These are phyloP conservation scores for Cynoglossus semilaevis DNA, from an alignment of 2,113 vertebrate genomes.

Conservation along the genomic window DNA sequence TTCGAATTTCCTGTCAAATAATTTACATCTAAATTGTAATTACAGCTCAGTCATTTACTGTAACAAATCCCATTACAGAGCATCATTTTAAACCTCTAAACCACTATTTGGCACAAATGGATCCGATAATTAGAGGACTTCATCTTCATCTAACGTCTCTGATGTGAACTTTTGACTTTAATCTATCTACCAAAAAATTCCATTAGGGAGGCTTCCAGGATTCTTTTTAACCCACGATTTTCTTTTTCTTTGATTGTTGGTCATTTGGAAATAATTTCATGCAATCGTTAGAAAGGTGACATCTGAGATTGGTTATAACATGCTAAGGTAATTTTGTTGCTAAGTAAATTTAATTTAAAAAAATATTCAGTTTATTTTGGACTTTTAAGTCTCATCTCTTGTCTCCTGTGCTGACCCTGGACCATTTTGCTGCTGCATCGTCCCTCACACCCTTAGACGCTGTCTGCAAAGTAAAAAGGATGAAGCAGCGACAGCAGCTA, in stretches of 20 bases:
- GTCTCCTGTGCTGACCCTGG: conserved; percentile 13
- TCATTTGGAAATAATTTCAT: too few species aligned
- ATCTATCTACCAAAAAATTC: conserved; percentile 5
- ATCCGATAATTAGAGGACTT: conserved; percentile 51
- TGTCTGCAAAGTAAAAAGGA: conserved; percentile 39
- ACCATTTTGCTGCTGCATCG: background rate
- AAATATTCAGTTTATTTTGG: too few species aligned
- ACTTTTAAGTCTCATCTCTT: background rate
- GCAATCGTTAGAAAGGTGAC: too few species aligned
- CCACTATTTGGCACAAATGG: conserved; percentile 13
- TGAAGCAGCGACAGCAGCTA: conserved; percentile 13
- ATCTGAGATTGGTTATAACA: too few species aligned
- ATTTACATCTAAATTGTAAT: background rate
- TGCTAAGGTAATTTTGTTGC: too few species aligned
- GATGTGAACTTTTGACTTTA: conserved; percentile 4
- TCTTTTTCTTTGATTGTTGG: too few species aligned
- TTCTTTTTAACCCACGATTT: background rate
- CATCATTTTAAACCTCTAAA: conserved; percentile 23
- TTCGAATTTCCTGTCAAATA: too few species aligned
- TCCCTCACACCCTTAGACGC: conserved; percentile 5
- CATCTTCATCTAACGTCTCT: conserved; percentile 30
- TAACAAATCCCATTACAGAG: background rate
- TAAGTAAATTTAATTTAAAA: too few species aligned
- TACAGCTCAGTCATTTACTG: background rate
- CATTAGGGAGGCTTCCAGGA: background rate